Percentiles rank a stretch among this genome's conserved stretches.
phyloP scores from a whole-genome alignment of 2,113 vertebrate genomes.

The Campylomormyrus numenius region DNA sequence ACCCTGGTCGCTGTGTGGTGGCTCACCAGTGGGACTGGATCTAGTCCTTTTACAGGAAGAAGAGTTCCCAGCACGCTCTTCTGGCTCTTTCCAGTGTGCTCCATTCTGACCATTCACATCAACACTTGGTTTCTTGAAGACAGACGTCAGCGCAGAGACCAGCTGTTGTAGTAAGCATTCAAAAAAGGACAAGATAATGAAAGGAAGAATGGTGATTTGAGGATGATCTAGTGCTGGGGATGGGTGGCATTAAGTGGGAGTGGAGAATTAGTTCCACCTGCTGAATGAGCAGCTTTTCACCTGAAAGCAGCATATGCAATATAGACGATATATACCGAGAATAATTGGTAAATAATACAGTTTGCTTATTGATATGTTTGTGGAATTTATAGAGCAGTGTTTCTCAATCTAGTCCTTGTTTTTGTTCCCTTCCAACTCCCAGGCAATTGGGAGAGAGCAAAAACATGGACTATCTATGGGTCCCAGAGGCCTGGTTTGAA shows the following conservation, averaged over 20 bases:
- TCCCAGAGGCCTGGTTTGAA: too few relatives aligned
- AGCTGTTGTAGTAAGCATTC: background rate
- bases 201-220: constrained; percentile 31
- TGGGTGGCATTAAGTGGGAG: background rate
- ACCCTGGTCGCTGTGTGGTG: background rate
- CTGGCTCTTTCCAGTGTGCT: constrained; percentile 37
- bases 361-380: background rate
- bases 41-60: constrained; percentile 58
- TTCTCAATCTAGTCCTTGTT: too few relatives aligned
- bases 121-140: constrained; percentile 54
- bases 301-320: constrained; percentile 33
- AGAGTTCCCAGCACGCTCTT: constrained; percentile 49
- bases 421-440: too few relatives aligned
- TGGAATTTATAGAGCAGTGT: background rate
- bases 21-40: constrained; percentile 79
- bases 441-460: too few relatives aligned
- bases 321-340: background rate
- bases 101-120: constrained; percentile 59
- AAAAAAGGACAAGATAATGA: background rate
- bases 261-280: background rate
- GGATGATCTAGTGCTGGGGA: constrained; percentile 11
- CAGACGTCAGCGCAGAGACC: background rate
- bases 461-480: too few relatives aligned
- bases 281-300: background rate
- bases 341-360: background rate